Conservation (phyloP, 2,113 vertebrate species). For the Epinephelus lanceolatus region DNA sequence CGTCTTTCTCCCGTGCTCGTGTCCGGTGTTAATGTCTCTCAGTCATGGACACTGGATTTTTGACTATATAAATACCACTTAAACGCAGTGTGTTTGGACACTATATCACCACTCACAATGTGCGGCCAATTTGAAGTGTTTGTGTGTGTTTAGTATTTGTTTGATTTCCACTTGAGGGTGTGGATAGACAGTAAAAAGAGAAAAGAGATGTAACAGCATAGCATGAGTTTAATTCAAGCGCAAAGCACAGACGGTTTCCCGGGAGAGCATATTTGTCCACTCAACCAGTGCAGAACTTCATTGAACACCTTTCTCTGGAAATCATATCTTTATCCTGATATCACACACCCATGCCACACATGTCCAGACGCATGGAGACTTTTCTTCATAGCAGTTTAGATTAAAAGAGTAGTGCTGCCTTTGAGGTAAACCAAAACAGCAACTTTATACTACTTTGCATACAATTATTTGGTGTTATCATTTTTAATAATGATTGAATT, state of each 20-base stretch:
- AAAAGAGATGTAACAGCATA: conserved; percentile 63
- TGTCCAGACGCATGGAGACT: conserved; percentile 2
- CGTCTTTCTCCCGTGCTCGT: conserved; percentile 36
- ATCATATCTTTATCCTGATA: conserved; percentile 65
- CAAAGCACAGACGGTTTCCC: conserved; percentile 69
- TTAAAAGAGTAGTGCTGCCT: background rate
- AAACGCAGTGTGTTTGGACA: background rate
- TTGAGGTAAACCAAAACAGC: conserved; percentile 3
- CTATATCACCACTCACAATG: background rate
- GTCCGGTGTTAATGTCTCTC: conserved; percentile 45
- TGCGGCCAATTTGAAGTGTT: conserved; percentile 16
- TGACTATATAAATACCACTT: background rate
- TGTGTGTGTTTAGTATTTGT: conserved; percentile 11
- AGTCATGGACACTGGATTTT: conserved; percentile 22
- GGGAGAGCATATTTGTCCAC: conserved; percentile 73
- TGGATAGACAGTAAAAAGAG: conserved; percentile 23
- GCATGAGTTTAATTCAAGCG: conserved; percentile 66
- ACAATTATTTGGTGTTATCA: background rate
- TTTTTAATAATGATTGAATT: conserved; percentile 18
- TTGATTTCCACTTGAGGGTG: conserved; percentile 19
- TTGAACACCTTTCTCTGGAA: conserved; percentile 69
- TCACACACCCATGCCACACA: conserved; percentile 40
- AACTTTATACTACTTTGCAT: conserved; percentile 2
- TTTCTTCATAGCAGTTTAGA: background rate
- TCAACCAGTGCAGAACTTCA: conserved; percentile 74